These are phyloP conservation scores for Fistularia commersonii DNA, from an alignment of 2,797 vertebrate species.

Conservation along the genomic window DNA sequence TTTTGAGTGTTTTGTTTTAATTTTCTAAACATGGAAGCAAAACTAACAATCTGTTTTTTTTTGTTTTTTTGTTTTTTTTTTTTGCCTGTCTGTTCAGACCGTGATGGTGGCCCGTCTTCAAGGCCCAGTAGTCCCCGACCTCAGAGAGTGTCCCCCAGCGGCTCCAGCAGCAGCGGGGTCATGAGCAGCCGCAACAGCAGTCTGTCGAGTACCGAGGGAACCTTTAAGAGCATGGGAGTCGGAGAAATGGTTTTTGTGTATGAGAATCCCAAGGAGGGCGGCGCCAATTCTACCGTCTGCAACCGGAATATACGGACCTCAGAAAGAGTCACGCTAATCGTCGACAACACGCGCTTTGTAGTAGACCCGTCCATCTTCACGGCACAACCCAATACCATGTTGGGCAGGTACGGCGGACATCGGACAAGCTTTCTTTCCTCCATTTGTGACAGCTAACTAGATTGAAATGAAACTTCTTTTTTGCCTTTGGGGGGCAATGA, in stretches of 20 bases:
- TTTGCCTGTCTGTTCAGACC: constrained; percentile 62
- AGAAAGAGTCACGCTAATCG: constrained; percentile 94
- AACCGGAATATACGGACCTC: constrained; percentile 83
- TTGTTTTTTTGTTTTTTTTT: constrained; percentile 6
- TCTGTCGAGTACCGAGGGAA: constrained; percentile 89
- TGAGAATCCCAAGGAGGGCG: constrained; percentile 89
- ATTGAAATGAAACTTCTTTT: too few relatives aligned
- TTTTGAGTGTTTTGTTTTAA: too few relatives aligned
- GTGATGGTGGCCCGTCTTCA: constrained; percentile 86
- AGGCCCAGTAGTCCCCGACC: constrained; percentile 92
- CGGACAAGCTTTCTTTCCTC: not conserved
- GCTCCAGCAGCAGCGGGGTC: constrained; percentile 87
- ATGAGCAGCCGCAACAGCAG: constrained; percentile 92
- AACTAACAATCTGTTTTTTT: not conserved
- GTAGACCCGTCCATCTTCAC: constrained; percentile 97
- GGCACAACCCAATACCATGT: constrained; percentile 98
- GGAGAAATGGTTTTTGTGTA: constrained; percentile 96
- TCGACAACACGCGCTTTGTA: constrained; percentile 97
- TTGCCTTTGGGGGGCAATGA: too few relatives aligned
- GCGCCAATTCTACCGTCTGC: constrained; percentile 43
- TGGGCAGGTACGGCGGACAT: constrained; percentile 84
- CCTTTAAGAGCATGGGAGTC: constrained; percentile 82
- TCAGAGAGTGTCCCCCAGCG: constrained; percentile 89
- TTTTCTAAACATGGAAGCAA: too few relatives aligned
- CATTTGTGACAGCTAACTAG: not conserved